Percentiles rank a stretch among this genome's conserved stretches.
Evolutionary conservation across 2,888 invertebrate species (phyloP).

Genomic region (Aspidiotus destructor): DNA sequence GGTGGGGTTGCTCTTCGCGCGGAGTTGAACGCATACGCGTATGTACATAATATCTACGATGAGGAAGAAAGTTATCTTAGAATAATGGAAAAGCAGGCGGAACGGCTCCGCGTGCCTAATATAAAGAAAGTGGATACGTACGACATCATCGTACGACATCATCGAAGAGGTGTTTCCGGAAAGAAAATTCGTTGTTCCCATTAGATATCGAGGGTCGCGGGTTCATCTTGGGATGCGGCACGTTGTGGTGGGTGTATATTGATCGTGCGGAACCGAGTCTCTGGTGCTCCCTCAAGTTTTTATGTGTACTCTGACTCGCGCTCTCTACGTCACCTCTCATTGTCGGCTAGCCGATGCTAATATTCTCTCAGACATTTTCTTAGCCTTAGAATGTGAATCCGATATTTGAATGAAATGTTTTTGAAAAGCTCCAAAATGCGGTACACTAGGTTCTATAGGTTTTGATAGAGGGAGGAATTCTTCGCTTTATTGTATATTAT

Average conservation of each 20-base stretch:
- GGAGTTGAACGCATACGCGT: neutral
- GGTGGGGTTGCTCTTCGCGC: too few relatives aligned
- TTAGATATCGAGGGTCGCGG: constrained; percentile 27
- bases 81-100: constrained; percentile 9
- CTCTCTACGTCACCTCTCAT: constrained; percentile 25
- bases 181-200: constrained; percentile 25
- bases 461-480: too few relatives aligned
- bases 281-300: constrained; percentile 22
- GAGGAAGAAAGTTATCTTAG: neutral
- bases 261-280: constrained; percentile 23
- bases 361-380: neutral
- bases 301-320: constrained; percentile 8
- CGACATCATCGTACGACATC: neutral
- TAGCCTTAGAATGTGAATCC: neutral
- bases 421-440: neutral
- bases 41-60: neutral
- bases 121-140: constrained; percentile 1
- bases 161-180: neutral
- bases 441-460: too few relatives aligned
- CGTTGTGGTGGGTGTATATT: constrained; percentile 25
- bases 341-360: constrained; percentile 2
- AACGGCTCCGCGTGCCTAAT: neutral
- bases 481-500: too few relatives aligned
- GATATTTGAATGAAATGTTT: neutral
- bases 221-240: constrained; percentile 27